These are phyloP conservation scores for Marronus borbonicus DNA, from an alignment of 2,888 invertebrate genomes.

Conservation along the genomic window DNA sequence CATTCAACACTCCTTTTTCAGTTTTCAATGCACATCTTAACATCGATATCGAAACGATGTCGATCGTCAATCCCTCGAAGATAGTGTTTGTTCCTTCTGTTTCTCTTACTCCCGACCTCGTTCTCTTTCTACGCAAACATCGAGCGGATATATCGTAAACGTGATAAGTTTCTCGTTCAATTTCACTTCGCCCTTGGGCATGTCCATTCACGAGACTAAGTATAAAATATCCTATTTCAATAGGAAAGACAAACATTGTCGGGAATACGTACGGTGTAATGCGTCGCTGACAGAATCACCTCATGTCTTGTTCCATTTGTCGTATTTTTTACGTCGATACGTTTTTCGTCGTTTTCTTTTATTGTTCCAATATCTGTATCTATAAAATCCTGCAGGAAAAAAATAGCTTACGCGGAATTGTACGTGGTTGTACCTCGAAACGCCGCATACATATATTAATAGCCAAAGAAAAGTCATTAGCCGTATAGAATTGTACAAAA, in stretches of 20 bases:
- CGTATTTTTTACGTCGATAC: slow-evolving; percentile 8
- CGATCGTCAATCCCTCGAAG: neutral
- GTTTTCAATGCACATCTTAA: neutral
- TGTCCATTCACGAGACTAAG: slow-evolving; percentile 27
- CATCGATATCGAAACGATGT: neutral
- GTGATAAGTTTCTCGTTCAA: slow-evolving; percentile 40
- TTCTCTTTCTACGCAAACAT: slow-evolving; percentile 17
- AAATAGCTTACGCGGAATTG: too few relatives aligned
- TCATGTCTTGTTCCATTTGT: slow-evolving; percentile 2
- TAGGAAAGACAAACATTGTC: slow-evolving; percentile 28
- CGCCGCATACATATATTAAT: too few relatives aligned
- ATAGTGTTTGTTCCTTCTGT: slow-evolving; percentile 2
- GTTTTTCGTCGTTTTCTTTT: slow-evolving; percentile 9
- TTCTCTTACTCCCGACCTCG: neutral
- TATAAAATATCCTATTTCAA: slow-evolving; percentile 38
- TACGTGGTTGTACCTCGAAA: too few relatives aligned
- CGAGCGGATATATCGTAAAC: slow-evolving; percentile 22
- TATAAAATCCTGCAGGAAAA: neutral
- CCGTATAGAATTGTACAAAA: too few relatives aligned
- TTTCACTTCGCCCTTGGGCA: slow-evolving; percentile 39
- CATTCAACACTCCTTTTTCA: too few relatives aligned
- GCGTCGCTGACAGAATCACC: slow-evolving; percentile 22
- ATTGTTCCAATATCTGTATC: slow-evolving; percentile 2
- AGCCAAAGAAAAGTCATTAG: too few relatives aligned
- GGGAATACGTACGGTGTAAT: slow-evolving; percentile 2